Evolutionary conservation across 2,888 invertebrate species (phyloP).

Genomic region (Heliconius ismenius): DNA sequence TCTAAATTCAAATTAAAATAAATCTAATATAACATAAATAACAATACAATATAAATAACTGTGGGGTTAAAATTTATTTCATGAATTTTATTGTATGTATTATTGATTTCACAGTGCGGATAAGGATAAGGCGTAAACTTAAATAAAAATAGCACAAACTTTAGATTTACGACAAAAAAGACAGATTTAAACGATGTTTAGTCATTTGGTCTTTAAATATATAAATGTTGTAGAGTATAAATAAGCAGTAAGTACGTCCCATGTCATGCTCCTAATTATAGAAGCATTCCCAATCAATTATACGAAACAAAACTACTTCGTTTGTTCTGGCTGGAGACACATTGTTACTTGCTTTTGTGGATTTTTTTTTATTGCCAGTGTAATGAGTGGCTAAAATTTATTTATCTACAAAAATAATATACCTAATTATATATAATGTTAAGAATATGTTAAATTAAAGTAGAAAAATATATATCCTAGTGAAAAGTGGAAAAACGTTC

Average conservation of each 20-base stretch:
- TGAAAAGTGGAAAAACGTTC: too few species aligned
- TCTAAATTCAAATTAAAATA: not conserved
- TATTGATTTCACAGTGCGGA: too few species aligned
- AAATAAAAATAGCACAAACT: not conserved
- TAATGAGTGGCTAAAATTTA: conserved; percentile 9
- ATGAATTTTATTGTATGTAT: too few species aligned
- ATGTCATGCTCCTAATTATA: conserved; percentile 81
- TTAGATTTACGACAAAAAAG: not conserved
- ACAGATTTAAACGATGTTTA: not conserved
- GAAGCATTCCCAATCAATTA: conserved; percentile 82
- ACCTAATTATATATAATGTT: too few species aligned
- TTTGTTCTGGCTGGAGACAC: conserved; percentile 48
- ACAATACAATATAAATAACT: too few species aligned
- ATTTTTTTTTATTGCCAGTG: not conserved
- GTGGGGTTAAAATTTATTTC: not conserved
- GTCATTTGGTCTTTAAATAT: conserved; percentile 9
- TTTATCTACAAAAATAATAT: not conserved
- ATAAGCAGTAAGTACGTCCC: conserved; percentile 52
- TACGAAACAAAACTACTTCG: conserved; percentile 66
- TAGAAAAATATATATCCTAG: too few species aligned
- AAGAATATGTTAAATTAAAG: too few species aligned
- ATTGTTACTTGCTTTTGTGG: conserved; percentile 14
- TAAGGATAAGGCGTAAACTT: too few species aligned
- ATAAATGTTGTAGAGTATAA: conserved; percentile 7
- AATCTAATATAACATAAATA: too few species aligned